Conservation (phyloP, 2,888 invertebrate genomes). For the Microplitis deprimator region DNA sequence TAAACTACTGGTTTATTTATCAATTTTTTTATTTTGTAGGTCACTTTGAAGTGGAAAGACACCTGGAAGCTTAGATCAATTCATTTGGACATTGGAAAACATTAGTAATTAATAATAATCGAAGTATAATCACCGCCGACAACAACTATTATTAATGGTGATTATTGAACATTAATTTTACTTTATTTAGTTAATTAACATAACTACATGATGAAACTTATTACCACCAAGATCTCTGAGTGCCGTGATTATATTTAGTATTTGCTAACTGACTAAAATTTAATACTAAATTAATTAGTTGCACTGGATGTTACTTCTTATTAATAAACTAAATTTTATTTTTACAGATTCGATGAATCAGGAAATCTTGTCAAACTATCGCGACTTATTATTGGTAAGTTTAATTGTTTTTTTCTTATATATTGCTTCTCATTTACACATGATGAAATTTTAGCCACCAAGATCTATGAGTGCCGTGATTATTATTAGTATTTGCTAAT, state of each 20-base stretch:
- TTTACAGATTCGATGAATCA: neutral
- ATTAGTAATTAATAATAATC: no score
- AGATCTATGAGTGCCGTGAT: constrained; percentile 55
- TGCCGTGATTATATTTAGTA: constrained; percentile 55
- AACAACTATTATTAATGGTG: neutral
- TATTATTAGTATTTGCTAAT: constrained; percentile 43
- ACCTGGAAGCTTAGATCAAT: no score
- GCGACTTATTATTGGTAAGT: neutral
- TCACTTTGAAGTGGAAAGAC: neutral
- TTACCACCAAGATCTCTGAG: constrained; percentile 57
- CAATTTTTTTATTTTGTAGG: neutral
- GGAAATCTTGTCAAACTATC: neutral
- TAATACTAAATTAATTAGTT: neutral
- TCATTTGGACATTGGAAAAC: no score
- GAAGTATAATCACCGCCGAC: no score
- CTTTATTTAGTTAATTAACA: constrained; percentile 30
- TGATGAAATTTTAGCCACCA: constrained; percentile 53
- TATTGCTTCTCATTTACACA: neutral
- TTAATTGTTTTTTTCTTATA: neutral
- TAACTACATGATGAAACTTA: constrained; percentile 47
- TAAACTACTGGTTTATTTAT: neutral
- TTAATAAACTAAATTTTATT: neutral
- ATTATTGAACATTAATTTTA: constrained; percentile 12
- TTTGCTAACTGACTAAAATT: constrained; percentile 55
- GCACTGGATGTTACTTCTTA: neutral